These are phyloP conservation scores for Lagria hirta DNA, from an alignment of 2,888 invertebrate species.

Conservation along the genomic window DNA sequence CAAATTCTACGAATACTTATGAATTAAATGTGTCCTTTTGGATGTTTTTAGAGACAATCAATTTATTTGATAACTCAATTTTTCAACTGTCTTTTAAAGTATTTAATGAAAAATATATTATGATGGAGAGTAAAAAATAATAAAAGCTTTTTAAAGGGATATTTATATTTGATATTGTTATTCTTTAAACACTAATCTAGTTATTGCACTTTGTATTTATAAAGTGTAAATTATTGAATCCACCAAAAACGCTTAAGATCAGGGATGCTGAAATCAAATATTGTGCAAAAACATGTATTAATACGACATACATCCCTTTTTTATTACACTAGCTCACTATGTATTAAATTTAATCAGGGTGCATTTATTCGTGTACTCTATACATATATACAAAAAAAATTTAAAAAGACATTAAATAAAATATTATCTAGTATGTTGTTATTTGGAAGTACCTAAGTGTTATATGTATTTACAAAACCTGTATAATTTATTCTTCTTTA, in stretches of 20 bases:
- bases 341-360: constrained; percentile 13
- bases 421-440: constrained; percentile 8
- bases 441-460: constrained; percentile 18
- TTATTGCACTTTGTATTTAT: constrained; percentile 17
- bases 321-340: constrained; percentile 9
- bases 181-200: constrained; percentile 19
- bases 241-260: constrained; percentile 41
- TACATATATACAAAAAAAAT: constrained; percentile 8
- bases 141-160: constrained; percentile 27
- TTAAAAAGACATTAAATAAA: constrained; percentile 7
- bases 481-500: constrained; percentile 8
- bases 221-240: constrained; percentile 17
- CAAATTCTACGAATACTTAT: constrained; percentile 30
- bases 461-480: no score
- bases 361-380: no score
- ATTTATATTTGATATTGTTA: constrained; percentile 37
- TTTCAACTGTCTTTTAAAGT: constrained; percentile 18
- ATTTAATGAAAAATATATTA: constrained; percentile 19
- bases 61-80: constrained; percentile 33
- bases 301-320: no score
- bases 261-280: constrained; percentile 32
- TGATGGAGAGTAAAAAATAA: no score
- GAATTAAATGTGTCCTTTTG: constrained; percentile 38
- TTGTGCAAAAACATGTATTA: no score
- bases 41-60: constrained; percentile 46